A percentile compares a stretch with the other conserved stretches of the same genome.
phyloP scores from a whole-genome alignment of 2,888 invertebrate species.

The Drosophila eohydei region DNA sequence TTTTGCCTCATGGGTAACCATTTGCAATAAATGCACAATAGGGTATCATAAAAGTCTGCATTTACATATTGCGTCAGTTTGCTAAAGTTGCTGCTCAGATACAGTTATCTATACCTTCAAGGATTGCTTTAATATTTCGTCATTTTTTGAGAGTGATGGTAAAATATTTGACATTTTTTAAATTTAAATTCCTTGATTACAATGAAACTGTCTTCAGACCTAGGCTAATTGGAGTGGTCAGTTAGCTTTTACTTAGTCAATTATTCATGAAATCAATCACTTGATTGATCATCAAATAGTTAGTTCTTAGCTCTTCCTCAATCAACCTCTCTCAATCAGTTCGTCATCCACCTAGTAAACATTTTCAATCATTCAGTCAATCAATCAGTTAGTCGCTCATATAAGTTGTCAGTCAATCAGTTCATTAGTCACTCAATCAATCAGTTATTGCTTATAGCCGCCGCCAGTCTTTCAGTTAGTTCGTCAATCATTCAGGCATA shows the following conservation, averaged over 20 bases:
- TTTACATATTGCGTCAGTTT: slow-evolving; percentile 5
- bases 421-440: too few species aligned
- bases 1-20: slow-evolving; percentile 6
- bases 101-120: neutral
- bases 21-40: neutral
- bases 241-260: neutral
- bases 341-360: too few species aligned
- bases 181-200: neutral
- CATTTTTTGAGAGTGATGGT: neutral
- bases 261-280: too few species aligned
- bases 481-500: neutral
- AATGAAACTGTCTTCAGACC: neutral
- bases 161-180: neutral
- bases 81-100: neutral
- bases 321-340: too few species aligned
- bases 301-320: too few species aligned
- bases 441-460: too few species aligned
- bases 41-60: slow-evolving; percentile 1
- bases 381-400: too few species aligned
- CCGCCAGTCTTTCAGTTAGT: too few species aligned
- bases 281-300: too few species aligned
- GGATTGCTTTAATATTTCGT: neutral
- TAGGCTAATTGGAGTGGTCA: neutral
- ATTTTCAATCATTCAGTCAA: too few species aligned
- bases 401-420: too few species aligned